Conservation (phyloP, 1,140 invertebrate genomes). For the Hypothenemus hampei region DNA sequence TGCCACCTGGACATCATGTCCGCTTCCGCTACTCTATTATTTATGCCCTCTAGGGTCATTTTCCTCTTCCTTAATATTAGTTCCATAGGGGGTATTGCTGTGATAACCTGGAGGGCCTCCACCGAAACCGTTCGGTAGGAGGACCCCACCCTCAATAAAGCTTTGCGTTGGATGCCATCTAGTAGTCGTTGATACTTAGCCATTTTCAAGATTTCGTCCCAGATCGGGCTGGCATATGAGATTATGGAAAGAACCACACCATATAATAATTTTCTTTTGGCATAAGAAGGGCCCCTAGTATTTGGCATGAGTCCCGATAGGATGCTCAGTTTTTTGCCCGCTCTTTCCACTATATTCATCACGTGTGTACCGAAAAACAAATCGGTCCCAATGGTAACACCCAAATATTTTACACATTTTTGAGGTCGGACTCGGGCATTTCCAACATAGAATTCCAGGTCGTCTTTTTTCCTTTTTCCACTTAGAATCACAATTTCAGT, state of each 20-base stretch:
- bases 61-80: conserved; percentile 28
- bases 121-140: conserved; percentile 35
- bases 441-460: conserved; percentile 10
- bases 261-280: conserved; percentile 16
- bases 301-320: conserved; percentile 22
- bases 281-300: conserved; percentile 10
- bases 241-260: conserved; percentile 15
- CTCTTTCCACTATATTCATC: conserved; percentile 10
- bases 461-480: conserved; percentile 13
- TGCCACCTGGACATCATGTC: conserved; percentile 1
- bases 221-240: conserved; percentile 28
- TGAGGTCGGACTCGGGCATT: not conserved
- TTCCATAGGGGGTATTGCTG: conserved; percentile 32
- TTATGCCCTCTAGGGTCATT: not conserved
- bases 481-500: conserved; percentile 34
- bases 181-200: conserved; percentile 16
- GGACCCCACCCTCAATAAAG: conserved; percentile 21
- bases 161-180: conserved; percentile 21
- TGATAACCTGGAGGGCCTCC: conserved; percentile 29
- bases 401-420: conserved; percentile 23
- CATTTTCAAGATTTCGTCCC: conserved; percentile 4
- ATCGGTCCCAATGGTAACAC: too few relatives aligned
- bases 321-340: not conserved
- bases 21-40: not conserved
- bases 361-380: too few relatives aligned